These are phyloP conservation scores for Marronus borbonicus DNA, from an alignment of 2,888 invertebrate species.

Conservation along the genomic window DNA sequence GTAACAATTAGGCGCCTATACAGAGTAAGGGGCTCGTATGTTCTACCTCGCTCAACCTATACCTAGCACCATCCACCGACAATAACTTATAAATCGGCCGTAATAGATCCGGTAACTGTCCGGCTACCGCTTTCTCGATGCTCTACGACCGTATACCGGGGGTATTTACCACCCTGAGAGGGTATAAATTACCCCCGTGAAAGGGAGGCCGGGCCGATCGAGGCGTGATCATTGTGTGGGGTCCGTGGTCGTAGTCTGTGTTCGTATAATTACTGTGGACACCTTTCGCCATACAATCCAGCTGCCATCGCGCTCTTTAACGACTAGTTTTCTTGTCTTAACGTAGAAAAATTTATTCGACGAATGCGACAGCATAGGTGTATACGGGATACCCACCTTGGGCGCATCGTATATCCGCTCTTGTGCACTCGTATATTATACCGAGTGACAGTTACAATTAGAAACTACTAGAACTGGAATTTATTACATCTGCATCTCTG, in stretches of 20 bases:
- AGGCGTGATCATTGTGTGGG: slow-evolving; percentile 70
- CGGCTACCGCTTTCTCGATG: slow-evolving; percentile 14
- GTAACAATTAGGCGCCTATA: slow-evolving; percentile 24
- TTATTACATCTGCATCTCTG: slow-evolving; percentile 14
- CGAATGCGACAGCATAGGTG: slow-evolving; percentile 1
- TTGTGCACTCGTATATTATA: slow-evolving; percentile 19
- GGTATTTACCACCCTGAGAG: slow-evolving; percentile 58
- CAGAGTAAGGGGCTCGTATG: slow-evolving; percentile 2
- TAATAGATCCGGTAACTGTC: slow-evolving; percentile 53
- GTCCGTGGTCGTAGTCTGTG: slow-evolving; percentile 64
- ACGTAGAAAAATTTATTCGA: slow-evolving; percentile 33
- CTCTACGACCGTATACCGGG: slow-evolving; percentile 17
- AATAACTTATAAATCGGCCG: slow-evolving; percentile 62
- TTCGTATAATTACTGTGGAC: slow-evolving; percentile 67
- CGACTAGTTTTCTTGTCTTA: slow-evolving; percentile 40
- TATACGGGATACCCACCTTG: slow-evolving; percentile 7
- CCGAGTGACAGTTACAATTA: slow-evolving; percentile 32
- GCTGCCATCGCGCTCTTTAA: slow-evolving; percentile 65
- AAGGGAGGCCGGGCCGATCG: slow-evolving; percentile 64
- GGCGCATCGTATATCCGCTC: slow-evolving; percentile 1
- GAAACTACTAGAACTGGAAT: slow-evolving; percentile 27
- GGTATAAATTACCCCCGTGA: slow-evolving; percentile 68
- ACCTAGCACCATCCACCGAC: slow-evolving; percentile 15
- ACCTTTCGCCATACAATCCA: slow-evolving; percentile 67
- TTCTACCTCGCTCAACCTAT: slow-evolving; percentile 6